phyloP scores from a whole-genome alignment of 2,797 vertebrate genomes.

The Heteromormyrus szaboi region DNA sequence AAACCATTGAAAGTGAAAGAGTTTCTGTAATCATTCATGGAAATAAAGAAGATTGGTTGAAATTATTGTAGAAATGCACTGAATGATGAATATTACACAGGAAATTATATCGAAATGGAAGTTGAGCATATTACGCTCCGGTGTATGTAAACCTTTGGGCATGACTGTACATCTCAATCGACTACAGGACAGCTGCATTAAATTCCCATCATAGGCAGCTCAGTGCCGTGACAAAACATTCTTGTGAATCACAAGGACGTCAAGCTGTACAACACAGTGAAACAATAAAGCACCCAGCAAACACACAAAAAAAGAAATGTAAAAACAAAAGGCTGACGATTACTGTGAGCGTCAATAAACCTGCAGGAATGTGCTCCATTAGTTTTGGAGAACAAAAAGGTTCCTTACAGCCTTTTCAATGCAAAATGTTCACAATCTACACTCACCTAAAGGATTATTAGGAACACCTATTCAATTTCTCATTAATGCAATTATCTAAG shows the following conservation, averaged over 20 bases:
- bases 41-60: background rate
- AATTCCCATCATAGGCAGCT: background rate
- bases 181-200: background rate
- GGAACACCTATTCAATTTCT: too few species aligned
- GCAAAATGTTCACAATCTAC: background rate
- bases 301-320: background rate
- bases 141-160: too few species aligned
- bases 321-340: background rate
- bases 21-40: background rate
- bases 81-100: background rate
- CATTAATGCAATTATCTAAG: too few species aligned
- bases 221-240: background rate
- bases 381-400: background rate
- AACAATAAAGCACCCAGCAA: background rate
- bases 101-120: background rate
- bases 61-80: background rate
- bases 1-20: background rate
- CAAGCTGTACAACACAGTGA: background rate
- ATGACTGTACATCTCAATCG: background rate
- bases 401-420: background rate
- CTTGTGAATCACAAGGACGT: background rate
- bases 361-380: background rate
- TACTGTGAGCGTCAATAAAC: background rate
- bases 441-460: too few species aligned
- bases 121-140: too few species aligned